phyloP scores from a whole-genome alignment of 2,888 invertebrate genomes.

The Pheosia tremula region DNA sequence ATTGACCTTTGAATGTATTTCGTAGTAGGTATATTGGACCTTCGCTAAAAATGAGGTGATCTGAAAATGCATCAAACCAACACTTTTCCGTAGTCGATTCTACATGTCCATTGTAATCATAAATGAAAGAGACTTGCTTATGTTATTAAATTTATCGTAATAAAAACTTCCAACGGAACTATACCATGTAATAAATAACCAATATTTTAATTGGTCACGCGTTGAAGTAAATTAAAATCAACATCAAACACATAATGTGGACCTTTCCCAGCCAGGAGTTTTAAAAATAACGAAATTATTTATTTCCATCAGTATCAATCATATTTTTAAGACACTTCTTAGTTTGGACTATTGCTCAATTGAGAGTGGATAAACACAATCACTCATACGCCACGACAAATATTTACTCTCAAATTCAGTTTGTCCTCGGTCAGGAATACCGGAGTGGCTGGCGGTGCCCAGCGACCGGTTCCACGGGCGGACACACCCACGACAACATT shows the following conservation, averaged over 20 bases:
- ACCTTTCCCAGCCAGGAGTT: no score
- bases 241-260: no score
- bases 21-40: background rate
- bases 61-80: background rate
- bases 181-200: no score
- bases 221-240: no score
- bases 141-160: no score
- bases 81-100: background rate
- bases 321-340: constrained; percentile 3
- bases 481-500: constrained; percentile 36
- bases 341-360: background rate
- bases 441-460: constrained; percentile 11
- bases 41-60: constrained; percentile 3
- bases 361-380: background rate
- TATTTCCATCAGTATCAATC: no score
- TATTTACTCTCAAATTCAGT: constrained; percentile 15
- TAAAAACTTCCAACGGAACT: no score
- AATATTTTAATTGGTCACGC: no score
- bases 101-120: background rate
- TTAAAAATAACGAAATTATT: no score
- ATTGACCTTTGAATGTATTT: constrained; percentile 1
- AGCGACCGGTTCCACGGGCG: constrained; percentile 32
- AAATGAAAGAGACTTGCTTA: no score
- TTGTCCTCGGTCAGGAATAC: constrained; percentile 37
- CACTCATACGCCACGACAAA: constrained; percentile 4